phyloP scores from a whole-genome alignment of 2,797 vertebrate genomes.

The Avahi laniger region DNA sequence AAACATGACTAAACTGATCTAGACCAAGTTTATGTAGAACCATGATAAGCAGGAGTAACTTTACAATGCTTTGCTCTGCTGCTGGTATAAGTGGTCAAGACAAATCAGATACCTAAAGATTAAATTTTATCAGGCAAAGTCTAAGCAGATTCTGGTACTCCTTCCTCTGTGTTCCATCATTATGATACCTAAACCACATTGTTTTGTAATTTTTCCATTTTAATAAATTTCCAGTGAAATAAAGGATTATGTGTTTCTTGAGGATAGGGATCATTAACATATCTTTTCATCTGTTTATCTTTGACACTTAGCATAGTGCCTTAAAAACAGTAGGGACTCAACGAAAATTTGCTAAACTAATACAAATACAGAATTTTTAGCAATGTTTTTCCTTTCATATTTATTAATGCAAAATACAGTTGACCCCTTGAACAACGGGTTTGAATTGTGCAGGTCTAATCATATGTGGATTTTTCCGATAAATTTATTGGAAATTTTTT shows the following conservation, averaged over 20 bases:
- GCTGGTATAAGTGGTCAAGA: neutral
- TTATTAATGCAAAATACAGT: slow-evolving; percentile 3
- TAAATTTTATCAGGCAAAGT: slow-evolving; percentile 27
- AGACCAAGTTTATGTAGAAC: neutral
- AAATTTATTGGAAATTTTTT: neutral
- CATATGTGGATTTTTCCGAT: neutral
- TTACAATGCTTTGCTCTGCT: neutral
- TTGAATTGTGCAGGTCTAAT: neutral
- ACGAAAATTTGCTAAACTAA: slow-evolving; percentile 34
- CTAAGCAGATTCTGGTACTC: neutral
- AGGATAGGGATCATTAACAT: neutral
- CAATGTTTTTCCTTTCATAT: slow-evolving; percentile 6
- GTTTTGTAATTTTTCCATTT: slow-evolving; percentile 47
- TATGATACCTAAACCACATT: neutral
- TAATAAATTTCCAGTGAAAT: slow-evolving; percentile 48
- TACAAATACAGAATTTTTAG: neutral
- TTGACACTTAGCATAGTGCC: neutral
- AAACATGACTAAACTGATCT: neutral
- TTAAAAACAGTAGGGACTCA: neutral
- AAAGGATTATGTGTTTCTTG: neutral
- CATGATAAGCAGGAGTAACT: neutral
- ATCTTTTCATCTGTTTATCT: neutral
- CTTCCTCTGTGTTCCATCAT: neutral
- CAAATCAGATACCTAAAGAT: neutral
- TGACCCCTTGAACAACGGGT: neutral